phyloP scores from a whole-genome alignment of 2,797 vertebrate species.

The Rhodeus uyekii region DNA sequence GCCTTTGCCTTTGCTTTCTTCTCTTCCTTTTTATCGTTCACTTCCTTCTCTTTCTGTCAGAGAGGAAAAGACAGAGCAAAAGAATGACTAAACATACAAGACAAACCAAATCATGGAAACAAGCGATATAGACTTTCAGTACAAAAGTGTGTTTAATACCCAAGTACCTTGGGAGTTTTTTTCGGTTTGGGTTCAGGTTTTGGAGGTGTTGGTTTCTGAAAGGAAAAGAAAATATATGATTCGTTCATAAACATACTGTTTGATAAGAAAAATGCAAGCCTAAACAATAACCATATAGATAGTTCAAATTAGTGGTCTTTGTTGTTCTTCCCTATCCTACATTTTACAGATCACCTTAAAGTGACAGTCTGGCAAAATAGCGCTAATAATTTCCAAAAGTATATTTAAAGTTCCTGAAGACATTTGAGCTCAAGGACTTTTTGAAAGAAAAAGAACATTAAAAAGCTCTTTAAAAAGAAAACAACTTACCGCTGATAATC shows the following conservation, averaged over 20 bases:
- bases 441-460: neutral
- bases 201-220: slow-evolving; percentile 76
- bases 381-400: neutral
- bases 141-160: neutral
- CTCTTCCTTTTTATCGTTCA: slow-evolving; percentile 78
- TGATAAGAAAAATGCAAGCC: neutral
- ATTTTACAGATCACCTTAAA: neutral
- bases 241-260: neutral
- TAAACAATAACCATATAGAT: neutral
- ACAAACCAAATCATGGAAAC: neutral
- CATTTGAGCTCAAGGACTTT: neutral
- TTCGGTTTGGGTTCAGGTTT: slow-evolving; percentile 80
- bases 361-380: neutral
- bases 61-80: neutral
- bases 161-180: slow-evolving; percentile 79
- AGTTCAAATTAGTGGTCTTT: neutral
- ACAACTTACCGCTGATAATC: slow-evolving; percentile 81
- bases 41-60: slow-evolving; percentile 79
- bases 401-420: neutral
- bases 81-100: neutral
- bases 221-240: slow-evolving; percentile 30
- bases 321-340: neutral
- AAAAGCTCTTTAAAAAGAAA: neutral
- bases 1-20: slow-evolving; percentile 74
- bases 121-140: neutral